Evolutionary conservation across 1,140 invertebrate species (phyloP), one percentile per base, ranked within the genome.

Genomic region (Drosophila dunni): DNA sequence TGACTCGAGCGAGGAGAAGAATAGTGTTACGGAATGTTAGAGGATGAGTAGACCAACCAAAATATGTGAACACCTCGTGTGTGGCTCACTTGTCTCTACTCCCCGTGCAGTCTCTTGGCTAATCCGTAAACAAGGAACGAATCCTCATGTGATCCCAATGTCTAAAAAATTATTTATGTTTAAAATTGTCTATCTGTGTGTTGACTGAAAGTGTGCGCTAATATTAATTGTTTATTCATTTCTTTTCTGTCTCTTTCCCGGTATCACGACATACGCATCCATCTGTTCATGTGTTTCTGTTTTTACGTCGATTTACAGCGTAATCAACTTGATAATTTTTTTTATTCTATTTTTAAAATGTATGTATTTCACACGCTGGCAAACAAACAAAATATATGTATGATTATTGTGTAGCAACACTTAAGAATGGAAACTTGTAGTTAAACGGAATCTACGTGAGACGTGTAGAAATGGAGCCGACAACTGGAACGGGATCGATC

Each of bases 261-360:
- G 79, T 85, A 51, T 53, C 50, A 29, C 46, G 20, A 54, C 44
- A 53, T 58, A 61, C 44, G 40, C 46, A 11, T 36, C 20, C 61
- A 69, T 44, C 24, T 70, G 51, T 63, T 51, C 73, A 44, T 79
- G 42, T 53, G 53, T 53, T 76, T 53, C 24, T 78, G 38, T 76
- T 62, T 76, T 57, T 44, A 33, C 10, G 2, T 62, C n/a, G 13
- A 34, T 42, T 78, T 81, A 53, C 81, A 91, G 90, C 90, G 90
- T 91, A 91, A 91, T 89, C 89, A 91, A 91, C 63, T 83, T 78
- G 76, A 69, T 83, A 78, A 79, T 89, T 85, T 79, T 29, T 72
- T 81, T 90, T 90, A 90, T 86, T 88, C 78, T 91, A 86, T 86
- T 91, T 90, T 90, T 81, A 90, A 88, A 88, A 53, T 88, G 77